These are phyloP conservation scores for Tenthredo distinguenda DNA, from an alignment of 2,888 invertebrate genomes.

Conservation along the genomic window DNA sequence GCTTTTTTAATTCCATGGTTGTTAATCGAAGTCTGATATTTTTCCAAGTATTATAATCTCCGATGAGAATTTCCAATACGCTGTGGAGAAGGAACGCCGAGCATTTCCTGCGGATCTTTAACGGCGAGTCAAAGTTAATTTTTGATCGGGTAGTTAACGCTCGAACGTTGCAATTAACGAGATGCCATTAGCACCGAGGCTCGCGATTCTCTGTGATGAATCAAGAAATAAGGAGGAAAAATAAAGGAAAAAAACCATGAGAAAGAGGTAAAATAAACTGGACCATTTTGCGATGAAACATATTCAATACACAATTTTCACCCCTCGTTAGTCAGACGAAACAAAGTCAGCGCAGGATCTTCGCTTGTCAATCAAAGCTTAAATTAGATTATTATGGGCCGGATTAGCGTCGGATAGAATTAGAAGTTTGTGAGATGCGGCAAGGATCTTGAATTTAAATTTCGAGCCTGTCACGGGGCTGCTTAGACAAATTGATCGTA, in stretches of 20 bases:
- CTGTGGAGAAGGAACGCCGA: background rate
- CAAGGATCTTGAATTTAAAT: constrained; percentile 21
- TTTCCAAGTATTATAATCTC: constrained; percentile 1
- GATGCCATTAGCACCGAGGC: constrained; percentile 23
- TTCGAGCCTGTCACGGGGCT: constrained; percentile 27
- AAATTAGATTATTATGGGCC: constrained; percentile 51
- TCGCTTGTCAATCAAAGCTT: constrained; percentile 49
- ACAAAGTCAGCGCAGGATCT: constrained; percentile 30
- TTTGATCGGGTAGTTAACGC: constrained; percentile 37
- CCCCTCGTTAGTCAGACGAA: background rate
- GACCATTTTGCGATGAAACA: background rate
- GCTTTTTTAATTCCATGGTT: constrained; percentile 8
- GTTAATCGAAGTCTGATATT: constrained; percentile 30
- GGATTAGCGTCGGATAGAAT: constrained; percentile 52
- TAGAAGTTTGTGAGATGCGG: constrained; percentile 35
- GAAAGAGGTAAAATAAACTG: background rate
- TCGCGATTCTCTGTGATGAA: constrained; percentile 10
- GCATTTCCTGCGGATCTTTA: background rate
- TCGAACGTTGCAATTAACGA: constrained; percentile 40
- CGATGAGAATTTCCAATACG: background rate
- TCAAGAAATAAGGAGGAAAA: background rate
- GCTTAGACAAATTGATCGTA: constrained; percentile 42
- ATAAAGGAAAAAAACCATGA: background rate
- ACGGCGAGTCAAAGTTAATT: constrained; percentile 32
- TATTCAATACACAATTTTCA: background rate